These are phyloP conservation scores for Brachyrhaphis roseni DNA, from an alignment of 2,797 vertebrate genomes.

Conservation along the genomic window DNA sequence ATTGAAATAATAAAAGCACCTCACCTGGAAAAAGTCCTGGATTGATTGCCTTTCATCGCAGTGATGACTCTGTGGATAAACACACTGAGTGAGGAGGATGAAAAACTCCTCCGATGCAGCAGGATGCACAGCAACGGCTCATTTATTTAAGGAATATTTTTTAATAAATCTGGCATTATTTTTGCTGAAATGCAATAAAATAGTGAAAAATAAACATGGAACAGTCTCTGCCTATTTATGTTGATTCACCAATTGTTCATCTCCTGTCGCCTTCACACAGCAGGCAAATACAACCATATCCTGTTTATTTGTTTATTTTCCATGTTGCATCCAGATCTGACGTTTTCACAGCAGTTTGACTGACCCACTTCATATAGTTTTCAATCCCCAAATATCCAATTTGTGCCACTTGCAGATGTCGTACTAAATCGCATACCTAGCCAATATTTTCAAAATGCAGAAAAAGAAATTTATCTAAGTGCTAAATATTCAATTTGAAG, in stretches of 20 bases:
- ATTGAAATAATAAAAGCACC: constrained; percentile 39
- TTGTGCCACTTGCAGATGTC: not conserved
- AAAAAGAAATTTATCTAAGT: too few species aligned
- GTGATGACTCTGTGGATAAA: constrained; percentile 25
- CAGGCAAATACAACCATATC: not conserved
- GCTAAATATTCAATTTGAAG: too few species aligned
- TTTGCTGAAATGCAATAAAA: not conserved
- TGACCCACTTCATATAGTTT: too few species aligned
- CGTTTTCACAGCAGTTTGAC: not conserved
- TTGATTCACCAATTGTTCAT: not conserved
- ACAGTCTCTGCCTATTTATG: not conserved
- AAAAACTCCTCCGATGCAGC: not conserved
- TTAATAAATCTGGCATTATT: not conserved
- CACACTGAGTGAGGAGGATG: constrained; percentile 22
- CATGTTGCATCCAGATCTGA: not conserved
- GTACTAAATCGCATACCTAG: too few species aligned
- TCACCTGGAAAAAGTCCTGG: constrained; percentile 19
- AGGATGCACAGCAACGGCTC: not conserved
- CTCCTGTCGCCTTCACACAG: not conserved
- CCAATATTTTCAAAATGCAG: not conserved
- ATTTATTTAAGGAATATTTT: not conserved
- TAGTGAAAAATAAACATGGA: not conserved
- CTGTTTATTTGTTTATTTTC: not conserved
- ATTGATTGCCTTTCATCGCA: constrained; percentile 15
- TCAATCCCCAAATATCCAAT: not conserved